A percentile compares a stretch with the other conserved stretches of the same genome.
Evolutionary conservation across 1,140 invertebrate genomes (phyloP).

Genomic region (Rhyzopertha dominica): DNA sequence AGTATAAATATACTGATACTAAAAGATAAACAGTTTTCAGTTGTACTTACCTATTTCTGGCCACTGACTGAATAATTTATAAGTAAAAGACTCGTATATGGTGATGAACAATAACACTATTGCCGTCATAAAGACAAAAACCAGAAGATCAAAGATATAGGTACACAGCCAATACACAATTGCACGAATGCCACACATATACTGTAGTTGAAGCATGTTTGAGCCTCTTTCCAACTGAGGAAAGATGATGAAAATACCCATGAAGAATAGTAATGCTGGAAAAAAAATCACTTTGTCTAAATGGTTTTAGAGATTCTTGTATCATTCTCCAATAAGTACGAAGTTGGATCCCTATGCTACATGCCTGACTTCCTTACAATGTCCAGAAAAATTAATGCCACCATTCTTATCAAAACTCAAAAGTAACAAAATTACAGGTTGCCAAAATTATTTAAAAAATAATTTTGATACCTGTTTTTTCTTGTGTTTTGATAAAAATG

Average conservation of each 20-base stretch:
- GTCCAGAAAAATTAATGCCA: no score
- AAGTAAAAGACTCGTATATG: conserved; percentile 3
- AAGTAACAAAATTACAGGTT: no score
- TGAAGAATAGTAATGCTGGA: conserved; percentile 30
- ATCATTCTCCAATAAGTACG: no score
- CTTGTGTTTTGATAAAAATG: no score
- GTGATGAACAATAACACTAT: conserved; percentile 7
- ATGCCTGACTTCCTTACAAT: no score
- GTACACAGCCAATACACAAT: conserved; percentile 55
- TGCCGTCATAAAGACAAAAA: conserved; percentile 15
- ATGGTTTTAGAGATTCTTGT: no score
- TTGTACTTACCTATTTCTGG: conserved; percentile 24
- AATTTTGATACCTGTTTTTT: no score
- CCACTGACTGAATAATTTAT: conserved; percentile 10
- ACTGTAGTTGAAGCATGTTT: conserved; percentile 59
- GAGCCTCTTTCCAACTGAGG: conserved; percentile 46
- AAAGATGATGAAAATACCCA: conserved; percentile 49
- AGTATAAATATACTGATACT: no score
- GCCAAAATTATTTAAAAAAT: no score
- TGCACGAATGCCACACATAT: conserved; percentile 58
- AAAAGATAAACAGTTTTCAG: no score
- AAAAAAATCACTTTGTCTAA: conserved; percentile 8
- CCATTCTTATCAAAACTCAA: no score
- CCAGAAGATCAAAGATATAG: conserved; percentile 51
- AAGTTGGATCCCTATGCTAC: no score